These are phyloP conservation scores for Rhagium mordax DNA, from an alignment of 2,888 invertebrate species.

Conservation along the genomic window DNA sequence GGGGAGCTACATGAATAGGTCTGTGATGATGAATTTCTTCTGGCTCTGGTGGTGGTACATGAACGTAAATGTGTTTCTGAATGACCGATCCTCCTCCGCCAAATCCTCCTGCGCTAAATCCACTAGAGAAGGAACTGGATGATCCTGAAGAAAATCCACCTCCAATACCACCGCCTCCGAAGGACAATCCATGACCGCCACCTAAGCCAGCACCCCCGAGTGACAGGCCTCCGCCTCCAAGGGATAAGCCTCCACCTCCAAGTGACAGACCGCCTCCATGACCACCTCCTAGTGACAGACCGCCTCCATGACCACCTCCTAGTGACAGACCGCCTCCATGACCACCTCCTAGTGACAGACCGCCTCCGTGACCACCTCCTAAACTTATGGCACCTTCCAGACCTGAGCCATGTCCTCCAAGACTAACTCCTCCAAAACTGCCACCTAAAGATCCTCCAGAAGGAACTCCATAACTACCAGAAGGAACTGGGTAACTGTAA, in stretches of 20 bases:
- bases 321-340: slow-evolving; percentile 13
- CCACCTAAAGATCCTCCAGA: slow-evolving; percentile 19
- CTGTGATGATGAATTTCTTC: slow-evolving; percentile 18
- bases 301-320: slow-evolving; percentile 1
- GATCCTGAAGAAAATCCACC: slow-evolving; percentile 44
- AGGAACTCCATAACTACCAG: slow-evolving; percentile 36
- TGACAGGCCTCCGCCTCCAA: slow-evolving; percentile 11
- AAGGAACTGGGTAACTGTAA: slow-evolving; percentile 66
- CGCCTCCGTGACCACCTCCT: slow-evolving; percentile 8
- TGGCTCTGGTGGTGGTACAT: slow-evolving; percentile 85
- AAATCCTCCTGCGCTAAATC: slow-evolving; percentile 66
- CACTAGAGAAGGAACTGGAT: slow-evolving; percentile 58
- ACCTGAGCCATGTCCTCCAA: slow-evolving; percentile 32
- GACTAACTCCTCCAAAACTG: slow-evolving; percentile 18
- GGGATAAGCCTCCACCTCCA: background rate
- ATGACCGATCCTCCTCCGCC: slow-evolving; percentile 69
- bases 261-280: slow-evolving; percentile 4
- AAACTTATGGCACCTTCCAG: slow-evolving; percentile 15
- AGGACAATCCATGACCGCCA: slow-evolving; percentile 12
- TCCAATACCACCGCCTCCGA: slow-evolving; percentile 56
- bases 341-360: background rate
- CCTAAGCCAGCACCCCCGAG: slow-evolving; percentile 30
- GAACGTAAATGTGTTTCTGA: slow-evolving; percentile 90
- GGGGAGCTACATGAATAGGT: slow-evolving; percentile 26
- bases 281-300: slow-evolving; percentile 1